Conservation (phyloP, 1,140 invertebrate genomes). For the Microplitis demolitor region DNA sequence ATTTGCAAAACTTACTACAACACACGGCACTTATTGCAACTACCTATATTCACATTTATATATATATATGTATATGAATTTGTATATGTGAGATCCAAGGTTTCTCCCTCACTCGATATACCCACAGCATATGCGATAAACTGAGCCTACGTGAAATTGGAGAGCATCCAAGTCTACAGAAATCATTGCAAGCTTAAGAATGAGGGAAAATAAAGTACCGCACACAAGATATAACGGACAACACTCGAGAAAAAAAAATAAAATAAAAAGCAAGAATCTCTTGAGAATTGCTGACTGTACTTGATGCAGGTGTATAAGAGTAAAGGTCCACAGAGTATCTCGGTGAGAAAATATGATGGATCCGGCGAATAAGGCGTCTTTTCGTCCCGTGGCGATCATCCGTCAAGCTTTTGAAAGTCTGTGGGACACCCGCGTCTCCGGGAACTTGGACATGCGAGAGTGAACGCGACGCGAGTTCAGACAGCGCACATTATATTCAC, state of each 20-base stretch:
- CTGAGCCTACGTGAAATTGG: constrained; percentile 14
- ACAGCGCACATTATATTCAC: neutral
- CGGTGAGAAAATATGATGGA: constrained; percentile 51
- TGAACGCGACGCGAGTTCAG: neutral
- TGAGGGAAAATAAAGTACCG: neutral
- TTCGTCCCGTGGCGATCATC: constrained; percentile 57
- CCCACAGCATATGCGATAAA: neutral
- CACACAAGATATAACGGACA: neutral
- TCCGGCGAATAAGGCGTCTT: constrained; percentile 44
- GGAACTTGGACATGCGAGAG: neutral
- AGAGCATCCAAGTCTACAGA: neutral
- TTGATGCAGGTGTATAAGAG: constrained; percentile 5
- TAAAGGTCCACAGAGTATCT: constrained; percentile 26
- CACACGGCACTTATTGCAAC: neutral
- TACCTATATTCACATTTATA: too few species aligned
- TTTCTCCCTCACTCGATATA: neutral
- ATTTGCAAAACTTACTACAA: neutral
- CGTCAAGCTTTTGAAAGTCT: constrained; percentile 57
- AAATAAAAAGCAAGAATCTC: neutral
- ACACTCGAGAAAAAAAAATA: neutral
- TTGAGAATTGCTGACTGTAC: constrained; percentile 13
- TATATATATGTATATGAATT: neutral
- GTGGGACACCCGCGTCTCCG: constrained; percentile 34
- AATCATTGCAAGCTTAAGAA: constrained; percentile 4
- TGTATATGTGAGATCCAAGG: neutral